Conservation (phyloP, 1,140 invertebrate species). For the Rhopalosiphum padi region DNA sequence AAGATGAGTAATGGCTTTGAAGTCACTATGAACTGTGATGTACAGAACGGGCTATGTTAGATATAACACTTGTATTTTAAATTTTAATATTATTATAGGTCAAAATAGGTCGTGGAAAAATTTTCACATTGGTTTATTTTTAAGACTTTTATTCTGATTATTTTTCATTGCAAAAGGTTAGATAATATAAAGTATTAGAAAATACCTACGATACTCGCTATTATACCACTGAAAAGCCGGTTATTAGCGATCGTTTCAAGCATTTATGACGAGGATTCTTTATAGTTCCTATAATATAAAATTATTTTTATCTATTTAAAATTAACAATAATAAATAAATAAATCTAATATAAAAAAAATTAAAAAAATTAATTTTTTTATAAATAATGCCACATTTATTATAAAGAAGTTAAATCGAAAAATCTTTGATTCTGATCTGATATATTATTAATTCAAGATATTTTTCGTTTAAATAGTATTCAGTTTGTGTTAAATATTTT, state of each 20-base stretch:
- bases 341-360: too few relatives aligned
- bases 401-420: not conserved
- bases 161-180: not conserved
- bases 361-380: not conserved
- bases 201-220: not conserved
- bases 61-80: not conserved
- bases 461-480: too few relatives aligned
- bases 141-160: not conserved
- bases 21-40: not conserved
- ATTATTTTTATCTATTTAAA: not conserved
- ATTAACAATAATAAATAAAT: not conserved
- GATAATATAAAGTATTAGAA: not conserved
- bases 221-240: not conserved
- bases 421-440: too few relatives aligned
- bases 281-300: not conserved
- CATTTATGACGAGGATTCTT: not conserved
- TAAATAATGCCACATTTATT: not conserved
- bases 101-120: not conserved
- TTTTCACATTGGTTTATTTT: not conserved
- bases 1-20: slow-evolving; percentile 26
- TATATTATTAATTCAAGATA: too few relatives aligned
- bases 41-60: not conserved
- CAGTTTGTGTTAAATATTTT: too few relatives aligned
- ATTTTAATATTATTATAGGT: slow-evolving; percentile 22
- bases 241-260: not conserved